phyloP scores from a whole-genome alignment of 2,888 invertebrate genomes.

The Vandiemenella viatica region DNA sequence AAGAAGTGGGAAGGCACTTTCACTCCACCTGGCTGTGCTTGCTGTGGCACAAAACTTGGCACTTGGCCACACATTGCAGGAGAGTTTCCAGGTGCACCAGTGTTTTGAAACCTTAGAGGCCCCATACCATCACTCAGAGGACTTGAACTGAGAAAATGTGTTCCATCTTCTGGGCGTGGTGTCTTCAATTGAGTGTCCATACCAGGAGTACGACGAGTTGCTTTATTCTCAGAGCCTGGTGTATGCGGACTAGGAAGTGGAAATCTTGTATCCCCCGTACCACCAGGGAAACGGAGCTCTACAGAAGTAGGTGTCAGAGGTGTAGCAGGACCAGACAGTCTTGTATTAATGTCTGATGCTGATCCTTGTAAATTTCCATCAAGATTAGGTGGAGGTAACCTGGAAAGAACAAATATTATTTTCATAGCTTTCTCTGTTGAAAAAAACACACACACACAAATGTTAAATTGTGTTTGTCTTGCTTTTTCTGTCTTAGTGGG shows the following conservation, averaged over 20 bases:
- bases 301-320: conserved; percentile 34
- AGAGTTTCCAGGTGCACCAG: conserved; percentile 15
- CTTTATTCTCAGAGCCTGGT: conserved; percentile 22
- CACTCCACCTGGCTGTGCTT: conserved; percentile 10
- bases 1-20: conserved; percentile 16
- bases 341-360: conserved; percentile 22
- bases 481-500: no score
- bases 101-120: conserved; percentile 23
- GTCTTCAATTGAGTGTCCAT: conserved; percentile 15
- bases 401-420: conserved; percentile 25
- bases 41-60: conserved; percentile 12
- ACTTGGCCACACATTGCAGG: conserved; percentile 13
- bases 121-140: conserved; percentile 27
- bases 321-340: conserved; percentile 31
- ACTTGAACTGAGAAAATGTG: conserved; percentile 23
- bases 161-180: conserved; percentile 18
- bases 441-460: no score
- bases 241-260: conserved; percentile 37
- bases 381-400: conserved; percentile 24
- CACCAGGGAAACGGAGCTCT: conserved; percentile 29
- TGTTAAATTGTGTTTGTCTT: no score
- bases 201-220: conserved; percentile 18
- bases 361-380: conserved; percentile 18
- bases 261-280: conserved; percentile 28
- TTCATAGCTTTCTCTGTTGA: no score